These are phyloP conservation scores for Drosophila subobscura DNA, from an alignment of 1,140 invertebrate species.

Conservation along the genomic window DNA sequence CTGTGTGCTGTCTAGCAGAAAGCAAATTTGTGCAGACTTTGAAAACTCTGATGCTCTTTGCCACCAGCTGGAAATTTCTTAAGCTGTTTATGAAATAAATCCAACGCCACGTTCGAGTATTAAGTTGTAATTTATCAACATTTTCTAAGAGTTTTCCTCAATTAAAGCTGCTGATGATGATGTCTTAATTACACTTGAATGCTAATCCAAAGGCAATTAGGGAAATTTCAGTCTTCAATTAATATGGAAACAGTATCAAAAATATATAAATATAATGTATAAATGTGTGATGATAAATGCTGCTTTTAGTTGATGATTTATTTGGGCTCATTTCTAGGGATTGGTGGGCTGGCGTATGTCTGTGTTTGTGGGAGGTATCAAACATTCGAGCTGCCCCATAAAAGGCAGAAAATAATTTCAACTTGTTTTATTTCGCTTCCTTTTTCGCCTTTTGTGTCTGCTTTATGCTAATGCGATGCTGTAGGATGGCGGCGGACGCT, in stretches of 20 bases:
- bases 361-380: conserved; percentile 27
- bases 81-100: conserved; percentile 18
- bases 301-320: conserved; percentile 3
- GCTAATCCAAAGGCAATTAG: conserved; percentile 21
- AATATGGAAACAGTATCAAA: background rate
- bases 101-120: background rate
- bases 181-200: conserved; percentile 26
- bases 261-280: background rate
- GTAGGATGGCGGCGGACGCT: conserved; percentile 52
- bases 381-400: conserved; percentile 15
- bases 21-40: background rate
- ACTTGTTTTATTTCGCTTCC: conserved; percentile 60
- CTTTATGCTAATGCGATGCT: conserved; percentile 75
- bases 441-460: conserved; percentile 67
- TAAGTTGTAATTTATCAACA: conserved; percentile 12
- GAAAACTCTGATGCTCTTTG: background rate
- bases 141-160: background rate
- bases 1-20: too few species aligned
- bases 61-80: background rate
- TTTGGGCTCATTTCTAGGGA: background rate
- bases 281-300: too few species aligned
- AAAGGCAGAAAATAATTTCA: conserved; percentile 12
- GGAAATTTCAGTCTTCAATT: background rate
- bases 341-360: background rate
- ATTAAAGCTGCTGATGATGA: conserved; percentile 9